phyloP scores from a whole-genome alignment of 2,888 invertebrate species.

The Calameuta filiformis region DNA sequence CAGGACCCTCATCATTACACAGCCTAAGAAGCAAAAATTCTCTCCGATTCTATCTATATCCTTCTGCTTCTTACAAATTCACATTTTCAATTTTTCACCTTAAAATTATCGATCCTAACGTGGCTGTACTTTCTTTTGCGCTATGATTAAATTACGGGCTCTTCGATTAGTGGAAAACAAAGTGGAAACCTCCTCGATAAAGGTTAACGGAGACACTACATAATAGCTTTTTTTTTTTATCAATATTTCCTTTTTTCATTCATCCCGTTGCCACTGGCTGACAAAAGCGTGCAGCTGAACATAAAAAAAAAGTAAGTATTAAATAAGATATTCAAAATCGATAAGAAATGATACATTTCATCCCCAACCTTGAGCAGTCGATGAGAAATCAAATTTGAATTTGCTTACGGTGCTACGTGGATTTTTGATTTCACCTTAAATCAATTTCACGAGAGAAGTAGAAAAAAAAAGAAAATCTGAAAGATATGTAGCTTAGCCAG shows the following conservation, averaged over 20 bases:
- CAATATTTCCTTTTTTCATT: neutral
- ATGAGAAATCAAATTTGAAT: neutral
- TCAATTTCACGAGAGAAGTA: neutral
- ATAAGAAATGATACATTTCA: too few relatives aligned
- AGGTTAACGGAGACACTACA: slow-evolving; percentile 23
- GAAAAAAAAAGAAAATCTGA: neutral
- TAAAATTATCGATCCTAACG: neutral
- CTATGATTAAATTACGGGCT: neutral
- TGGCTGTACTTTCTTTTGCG: neutral
- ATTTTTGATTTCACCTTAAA: neutral
- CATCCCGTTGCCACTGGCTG: neutral
- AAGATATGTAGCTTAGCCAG: neutral
- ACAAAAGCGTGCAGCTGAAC: neutral
- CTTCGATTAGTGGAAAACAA: neutral
- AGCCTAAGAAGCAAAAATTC: neutral
- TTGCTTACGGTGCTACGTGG: neutral
- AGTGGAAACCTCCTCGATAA: slow-evolving; percentile 24
- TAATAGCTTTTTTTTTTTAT: neutral
- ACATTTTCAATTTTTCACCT: neutral
- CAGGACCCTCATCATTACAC: neutral
- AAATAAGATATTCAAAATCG: too few relatives aligned
- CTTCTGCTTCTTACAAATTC: neutral
- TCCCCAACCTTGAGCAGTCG: too few relatives aligned
- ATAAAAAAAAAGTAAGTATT: neutral
- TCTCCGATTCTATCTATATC: neutral